These are phyloP conservation scores for Wiebesia pumilae DNA, from an alignment of 1,140 invertebrate species.

Conservation along the genomic window DNA sequence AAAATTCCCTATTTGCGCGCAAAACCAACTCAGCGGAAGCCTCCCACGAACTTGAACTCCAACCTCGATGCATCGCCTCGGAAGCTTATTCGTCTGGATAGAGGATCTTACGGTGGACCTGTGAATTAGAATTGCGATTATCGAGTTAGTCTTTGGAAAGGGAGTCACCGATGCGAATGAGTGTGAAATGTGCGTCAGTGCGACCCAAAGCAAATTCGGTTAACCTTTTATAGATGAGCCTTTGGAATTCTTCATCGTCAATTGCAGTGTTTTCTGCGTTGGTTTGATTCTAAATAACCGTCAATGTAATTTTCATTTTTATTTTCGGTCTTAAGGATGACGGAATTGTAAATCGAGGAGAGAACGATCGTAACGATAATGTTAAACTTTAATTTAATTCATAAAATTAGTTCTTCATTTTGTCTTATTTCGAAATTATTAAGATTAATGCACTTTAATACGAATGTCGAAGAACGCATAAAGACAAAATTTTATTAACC, in stretches of 20 bases:
- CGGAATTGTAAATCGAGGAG: too few relatives aligned
- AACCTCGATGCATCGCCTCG: not conserved
- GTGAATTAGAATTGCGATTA: conserved; percentile 45
- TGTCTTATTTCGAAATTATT: too few relatives aligned
- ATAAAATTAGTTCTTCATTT: too few relatives aligned
- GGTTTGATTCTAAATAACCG: not conserved
- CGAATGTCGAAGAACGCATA: too few relatives aligned
- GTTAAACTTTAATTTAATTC: too few relatives aligned
- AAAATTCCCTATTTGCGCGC: conserved; percentile 19
- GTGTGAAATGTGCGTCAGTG: not conserved
- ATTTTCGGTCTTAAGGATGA: not conserved
- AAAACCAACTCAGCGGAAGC: not conserved
- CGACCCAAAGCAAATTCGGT: not conserved
- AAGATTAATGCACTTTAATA: too few relatives aligned
- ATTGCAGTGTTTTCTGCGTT: not conserved
- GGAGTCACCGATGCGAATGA: not conserved
- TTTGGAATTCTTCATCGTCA: not conserved
- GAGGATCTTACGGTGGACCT: not conserved
- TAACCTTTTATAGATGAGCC: not conserved
- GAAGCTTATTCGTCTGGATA: not conserved
- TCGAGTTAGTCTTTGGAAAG: conserved; percentile 16
- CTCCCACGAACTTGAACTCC: conserved; percentile 16
- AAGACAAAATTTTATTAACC: too few relatives aligned
- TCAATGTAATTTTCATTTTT: not conserved
- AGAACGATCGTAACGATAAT: too few relatives aligned